A percentile compares a stretch with the other conserved stretches of the same genome.
These are phyloP conservation scores for Chondrosia reniformis DNA, from an alignment of 37 sponge, comb jelly and placozoan genomes.

Conservation along the genomic window DNA sequence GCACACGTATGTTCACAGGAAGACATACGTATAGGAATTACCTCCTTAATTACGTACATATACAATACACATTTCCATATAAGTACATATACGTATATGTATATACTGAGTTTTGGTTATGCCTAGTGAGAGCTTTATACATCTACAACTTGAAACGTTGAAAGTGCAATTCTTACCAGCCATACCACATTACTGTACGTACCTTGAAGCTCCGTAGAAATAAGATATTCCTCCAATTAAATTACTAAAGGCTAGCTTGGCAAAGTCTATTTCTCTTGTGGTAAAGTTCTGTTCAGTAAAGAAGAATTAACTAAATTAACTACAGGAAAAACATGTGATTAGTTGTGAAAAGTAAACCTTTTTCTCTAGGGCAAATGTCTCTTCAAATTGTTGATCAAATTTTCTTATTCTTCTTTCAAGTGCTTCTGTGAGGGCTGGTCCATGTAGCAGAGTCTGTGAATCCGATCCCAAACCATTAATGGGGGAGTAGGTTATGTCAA, in stretches of 20 bases:
- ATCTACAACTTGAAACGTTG: not conserved
- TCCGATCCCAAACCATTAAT: not conserved
- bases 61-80: not conserved
- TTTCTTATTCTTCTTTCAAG: constrained; percentile 14
- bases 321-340: not conserved
- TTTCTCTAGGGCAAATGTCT: constrained; percentile 43
- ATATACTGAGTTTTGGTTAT: not conserved
- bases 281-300: constrained; percentile 61
- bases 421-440: constrained; percentile 33
- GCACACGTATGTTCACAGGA: not conserved
- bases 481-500: constrained; percentile 70
- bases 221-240: constrained; percentile 97
- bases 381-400: constrained; percentile 70
- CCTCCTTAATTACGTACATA: not conserved
- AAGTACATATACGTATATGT: not conserved
- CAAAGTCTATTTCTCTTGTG: constrained; percentile 70
- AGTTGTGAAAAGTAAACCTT: constrained; percentile 56
- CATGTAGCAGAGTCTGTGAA: constrained; percentile 50
- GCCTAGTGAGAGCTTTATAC: not conserved
- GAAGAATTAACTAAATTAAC: not conserved
- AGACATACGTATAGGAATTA: not conserved
- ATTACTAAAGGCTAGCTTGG: constrained; percentile 89
- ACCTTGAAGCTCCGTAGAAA: constrained; percentile 89
- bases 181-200: constrained; percentile 56
- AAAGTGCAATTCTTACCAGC: too few relatives aligned